Percentiles rank a stretch among this genome's conserved stretches.
These are phyloP conservation scores for Characodon lateralis DNA, from an alignment of 2,797 vertebrate species.

Conservation along the genomic window DNA sequence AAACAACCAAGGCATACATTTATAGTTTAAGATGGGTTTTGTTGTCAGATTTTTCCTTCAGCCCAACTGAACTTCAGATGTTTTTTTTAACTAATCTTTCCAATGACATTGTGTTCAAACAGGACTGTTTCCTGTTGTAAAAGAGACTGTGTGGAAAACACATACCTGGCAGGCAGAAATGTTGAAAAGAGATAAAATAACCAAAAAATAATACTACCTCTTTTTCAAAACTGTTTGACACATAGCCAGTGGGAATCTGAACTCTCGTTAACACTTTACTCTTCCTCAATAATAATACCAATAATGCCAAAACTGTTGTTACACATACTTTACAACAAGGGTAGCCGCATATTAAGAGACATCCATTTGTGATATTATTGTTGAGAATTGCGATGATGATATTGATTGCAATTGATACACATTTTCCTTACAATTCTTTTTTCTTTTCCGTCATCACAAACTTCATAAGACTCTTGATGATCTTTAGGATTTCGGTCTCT, in stretches of 20 bases:
- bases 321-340: slow-evolving; percentile 57
- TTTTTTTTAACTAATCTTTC: slow-evolving; percentile 59
- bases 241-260: slow-evolving; percentile 71
- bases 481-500: background rate
- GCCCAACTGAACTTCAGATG: slow-evolving; percentile 71
- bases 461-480: background rate
- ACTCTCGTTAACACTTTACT: slow-evolving; percentile 63
- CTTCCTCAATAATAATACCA: slow-evolving; percentile 63
- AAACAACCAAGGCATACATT: slow-evolving; percentile 64
- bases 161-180: slow-evolving; percentile 66
- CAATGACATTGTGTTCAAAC: slow-evolving; percentile 63
- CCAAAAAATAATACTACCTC: slow-evolving; percentile 87
- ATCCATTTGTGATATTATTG: background rate
- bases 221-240: slow-evolving; percentile 80
- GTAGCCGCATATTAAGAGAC: background rate
- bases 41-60: slow-evolving; percentile 64
- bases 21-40: slow-evolving; percentile 55
- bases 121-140: slow-evolving; percentile 65
- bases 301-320: slow-evolving; percentile 77
- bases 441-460: background rate
- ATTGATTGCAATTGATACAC: background rate
- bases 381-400: background rate
- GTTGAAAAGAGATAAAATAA: slow-evolving; percentile 74
- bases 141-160: slow-evolving; percentile 68
- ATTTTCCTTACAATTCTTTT: background rate